Evolutionary conservation across 2,797 vertebrate genomes (phyloP).

Genomic region (Merluccius polli): DNA sequence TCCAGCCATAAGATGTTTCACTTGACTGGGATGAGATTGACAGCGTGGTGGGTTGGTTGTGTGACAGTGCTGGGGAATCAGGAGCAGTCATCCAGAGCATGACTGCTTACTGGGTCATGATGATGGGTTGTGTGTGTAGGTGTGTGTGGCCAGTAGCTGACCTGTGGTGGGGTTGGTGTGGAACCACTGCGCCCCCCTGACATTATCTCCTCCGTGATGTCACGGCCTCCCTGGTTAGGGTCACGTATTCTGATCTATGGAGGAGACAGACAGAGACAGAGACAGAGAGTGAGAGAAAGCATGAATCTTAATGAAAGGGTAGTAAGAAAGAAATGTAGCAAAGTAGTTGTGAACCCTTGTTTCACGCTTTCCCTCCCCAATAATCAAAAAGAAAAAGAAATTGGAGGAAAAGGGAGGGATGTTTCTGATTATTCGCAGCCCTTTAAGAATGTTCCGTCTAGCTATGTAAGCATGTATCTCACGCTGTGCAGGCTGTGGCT

Average conservation of each 20-base stretch:
- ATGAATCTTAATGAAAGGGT: neutral
- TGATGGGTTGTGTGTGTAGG: no score
- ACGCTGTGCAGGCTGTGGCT: constrained; percentile 6
- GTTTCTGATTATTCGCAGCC: constrained; percentile 28
- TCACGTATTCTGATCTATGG: constrained; percentile 95
- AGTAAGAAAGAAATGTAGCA: neutral
- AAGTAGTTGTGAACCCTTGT: neutral
- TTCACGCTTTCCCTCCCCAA: neutral
- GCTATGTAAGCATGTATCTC: neutral
- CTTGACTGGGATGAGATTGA: neutral
- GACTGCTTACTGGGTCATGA: neutral
- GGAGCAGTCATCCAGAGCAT: neutral
- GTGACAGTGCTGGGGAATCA: neutral
- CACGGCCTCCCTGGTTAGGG: constrained; percentile 96
- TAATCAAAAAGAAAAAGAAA: neutral
- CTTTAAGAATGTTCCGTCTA: constrained; percentile 18
- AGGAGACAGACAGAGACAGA: constrained; percentile 22
- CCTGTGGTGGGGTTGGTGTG: constrained; percentile 96
- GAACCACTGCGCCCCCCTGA: constrained; percentile 84
- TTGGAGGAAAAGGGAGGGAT: neutral
- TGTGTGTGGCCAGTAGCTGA: constrained; percentile 49
- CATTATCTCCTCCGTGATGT: constrained; percentile 99
- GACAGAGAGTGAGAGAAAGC: neutral
- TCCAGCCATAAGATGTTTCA: constrained; percentile 20
- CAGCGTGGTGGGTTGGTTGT: neutral